phyloP scores from a whole-genome alignment of 2,113 vertebrate species.

The Tachysurus vachellii region DNA sequence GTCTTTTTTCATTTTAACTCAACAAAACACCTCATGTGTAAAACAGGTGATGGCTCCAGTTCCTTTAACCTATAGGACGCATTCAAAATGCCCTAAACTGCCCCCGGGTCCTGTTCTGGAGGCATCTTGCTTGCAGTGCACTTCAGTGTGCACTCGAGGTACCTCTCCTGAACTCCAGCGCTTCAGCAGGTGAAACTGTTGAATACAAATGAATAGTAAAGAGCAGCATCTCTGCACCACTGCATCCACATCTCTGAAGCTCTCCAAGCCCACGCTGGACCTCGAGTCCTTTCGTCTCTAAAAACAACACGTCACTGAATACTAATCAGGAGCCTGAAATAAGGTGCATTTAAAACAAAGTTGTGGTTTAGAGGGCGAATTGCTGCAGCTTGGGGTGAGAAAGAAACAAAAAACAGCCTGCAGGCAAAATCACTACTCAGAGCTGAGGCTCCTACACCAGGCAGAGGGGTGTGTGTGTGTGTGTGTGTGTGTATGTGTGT shows the following conservation, averaged over 20 bases:
- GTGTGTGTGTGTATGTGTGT: slow-evolving; percentile 17
- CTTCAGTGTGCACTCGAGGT: slow-evolving; percentile 44
- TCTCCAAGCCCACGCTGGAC: not conserved
- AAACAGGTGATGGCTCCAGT: not conserved
- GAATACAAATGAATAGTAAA: slow-evolving; percentile 14
- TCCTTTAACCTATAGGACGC: not conserved
- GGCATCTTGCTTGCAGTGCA: not conserved
- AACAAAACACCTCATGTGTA: not conserved
- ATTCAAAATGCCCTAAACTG: not conserved
- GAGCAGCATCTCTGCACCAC: slow-evolving; percentile 4
- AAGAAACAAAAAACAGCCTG: not conserved
- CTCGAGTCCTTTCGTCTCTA: not conserved
- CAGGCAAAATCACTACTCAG: not conserved
- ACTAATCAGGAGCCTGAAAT: not conserved
- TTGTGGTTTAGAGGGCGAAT: not conserved
- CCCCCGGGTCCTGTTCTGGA: slow-evolving; percentile 52
- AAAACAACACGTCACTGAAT: not conserved
- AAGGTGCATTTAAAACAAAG: not conserved
- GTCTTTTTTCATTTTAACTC: not conserved
- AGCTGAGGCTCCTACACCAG: not conserved
- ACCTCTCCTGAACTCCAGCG: not conserved
- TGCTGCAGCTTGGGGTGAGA: not conserved
- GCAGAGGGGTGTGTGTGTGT: not conserved
- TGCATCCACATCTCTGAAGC: not conserved
- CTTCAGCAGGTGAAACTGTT: not conserved